Conservation (phyloP, 2,113 vertebrate species). For the Nannobrachium achirus region DNA sequence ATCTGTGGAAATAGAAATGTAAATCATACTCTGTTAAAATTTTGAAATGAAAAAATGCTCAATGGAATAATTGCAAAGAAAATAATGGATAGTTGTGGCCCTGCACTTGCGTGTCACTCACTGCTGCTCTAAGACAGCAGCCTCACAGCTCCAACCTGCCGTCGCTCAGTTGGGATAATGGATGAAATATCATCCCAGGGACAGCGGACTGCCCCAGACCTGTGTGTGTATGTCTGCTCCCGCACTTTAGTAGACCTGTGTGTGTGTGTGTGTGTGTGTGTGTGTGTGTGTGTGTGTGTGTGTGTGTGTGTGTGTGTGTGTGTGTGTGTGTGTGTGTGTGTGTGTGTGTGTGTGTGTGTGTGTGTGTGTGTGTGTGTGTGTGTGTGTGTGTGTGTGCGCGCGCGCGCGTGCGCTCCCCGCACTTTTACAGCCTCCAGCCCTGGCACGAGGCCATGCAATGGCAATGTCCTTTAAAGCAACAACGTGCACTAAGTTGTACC, state of each 20-base stretch:
- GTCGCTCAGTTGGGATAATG: conserved; percentile 31
- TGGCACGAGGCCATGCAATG: conserved; percentile 4
- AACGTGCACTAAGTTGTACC: conserved; percentile 8
- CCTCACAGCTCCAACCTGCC: conserved; percentile 39
- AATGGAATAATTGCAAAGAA: neutral
- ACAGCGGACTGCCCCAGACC: neutral
- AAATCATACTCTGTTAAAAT: neutral
- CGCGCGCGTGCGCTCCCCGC: neutral
- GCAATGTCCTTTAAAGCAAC: conserved; percentile 18
- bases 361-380: conserved; percentile 6
- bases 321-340: conserved; percentile 2
- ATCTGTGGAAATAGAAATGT: conserved; percentile 49
- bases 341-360: conserved; percentile 1
- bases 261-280: conserved; percentile 10
- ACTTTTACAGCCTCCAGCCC: conserved; percentile 2
- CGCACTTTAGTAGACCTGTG: neutral
- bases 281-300: conserved; percentile 26
- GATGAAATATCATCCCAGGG: conserved; percentile 31
- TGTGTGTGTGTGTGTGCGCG: neutral
- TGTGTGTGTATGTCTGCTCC: neutral
- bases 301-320: conserved; percentile 19
- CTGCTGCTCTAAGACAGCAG: conserved; percentile 23
- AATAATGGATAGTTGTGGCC: no score
- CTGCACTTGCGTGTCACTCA: neutral
- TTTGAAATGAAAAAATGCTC: neutral